Evolutionary conservation across 2,888 invertebrate species (phyloP).

Genomic region (Dolichomitus sp.): DNA sequence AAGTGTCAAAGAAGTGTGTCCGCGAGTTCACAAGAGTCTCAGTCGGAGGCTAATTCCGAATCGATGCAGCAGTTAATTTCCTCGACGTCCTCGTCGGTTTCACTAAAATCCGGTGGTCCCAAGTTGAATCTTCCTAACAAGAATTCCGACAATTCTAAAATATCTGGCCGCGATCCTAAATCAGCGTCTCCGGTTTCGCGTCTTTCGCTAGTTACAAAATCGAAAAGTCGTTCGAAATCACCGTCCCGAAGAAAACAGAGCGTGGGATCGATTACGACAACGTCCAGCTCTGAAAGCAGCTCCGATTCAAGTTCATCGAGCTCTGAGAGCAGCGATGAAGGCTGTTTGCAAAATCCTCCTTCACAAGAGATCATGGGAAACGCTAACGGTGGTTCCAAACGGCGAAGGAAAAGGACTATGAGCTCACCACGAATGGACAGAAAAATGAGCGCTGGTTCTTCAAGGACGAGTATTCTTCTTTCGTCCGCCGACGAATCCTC

Average conservation of each 20-base stretch:
- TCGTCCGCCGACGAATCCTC: slow-evolving; percentile 88
- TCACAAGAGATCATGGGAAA: slow-evolving; percentile 62
- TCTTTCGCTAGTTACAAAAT: slow-evolving; percentile 58
- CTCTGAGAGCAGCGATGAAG: slow-evolving; percentile 81
- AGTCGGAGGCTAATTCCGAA: slow-evolving; percentile 77
- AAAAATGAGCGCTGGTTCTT: slow-evolving; percentile 83
- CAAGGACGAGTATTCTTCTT: slow-evolving; percentile 87
- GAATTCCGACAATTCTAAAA: slow-evolving; percentile 61
- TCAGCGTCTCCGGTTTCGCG: slow-evolving; percentile 53
- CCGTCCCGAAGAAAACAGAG: slow-evolving; percentile 66
- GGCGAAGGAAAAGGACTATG: slow-evolving; percentile 71
- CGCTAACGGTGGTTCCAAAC: slow-evolving; percentile 49
- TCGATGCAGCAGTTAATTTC: slow-evolving; percentile 60
- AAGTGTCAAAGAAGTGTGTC: slow-evolving; percentile 84
- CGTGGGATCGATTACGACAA: slow-evolving; percentile 56
- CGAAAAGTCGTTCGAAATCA: slow-evolving; percentile 73
- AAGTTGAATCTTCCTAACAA: slow-evolving; percentile 59
- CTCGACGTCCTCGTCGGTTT: slow-evolving; percentile 70
- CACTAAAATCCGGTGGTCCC: slow-evolving; percentile 66
- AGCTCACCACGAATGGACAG: slow-evolving; percentile 73
- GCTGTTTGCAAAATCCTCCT: slow-evolving; percentile 66
- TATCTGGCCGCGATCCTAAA: slow-evolving; percentile 30
- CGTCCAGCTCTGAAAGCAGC: slow-evolving; percentile 73
- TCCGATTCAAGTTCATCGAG: slow-evolving; percentile 78
- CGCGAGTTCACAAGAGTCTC: slow-evolving; percentile 85